A percentile compares a stretch with the other conserved stretches of the same genome.
phyloP scores from a whole-genome alignment of 2,113 vertebrate genomes.

The Sylvia atricapilla region DNA sequence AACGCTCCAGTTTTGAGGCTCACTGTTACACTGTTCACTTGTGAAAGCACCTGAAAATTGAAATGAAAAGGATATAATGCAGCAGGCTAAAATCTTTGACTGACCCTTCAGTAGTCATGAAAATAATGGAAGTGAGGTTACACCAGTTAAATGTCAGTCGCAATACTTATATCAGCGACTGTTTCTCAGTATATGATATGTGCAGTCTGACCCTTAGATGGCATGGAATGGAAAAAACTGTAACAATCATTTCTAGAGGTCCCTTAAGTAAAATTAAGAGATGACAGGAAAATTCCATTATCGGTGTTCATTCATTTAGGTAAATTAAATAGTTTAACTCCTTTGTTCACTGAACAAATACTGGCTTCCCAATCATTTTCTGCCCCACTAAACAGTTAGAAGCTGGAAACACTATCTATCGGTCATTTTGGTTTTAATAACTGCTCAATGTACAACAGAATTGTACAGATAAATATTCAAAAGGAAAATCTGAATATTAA shows the following conservation, averaged over 20 bases:
- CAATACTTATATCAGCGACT: not conserved
- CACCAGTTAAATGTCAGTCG: not conserved
- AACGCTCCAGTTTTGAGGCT: not conserved
- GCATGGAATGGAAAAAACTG: constrained; percentile 10
- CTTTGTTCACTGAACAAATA: constrained; percentile 28
- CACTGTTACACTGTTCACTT: not conserved
- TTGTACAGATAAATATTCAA: not conserved
- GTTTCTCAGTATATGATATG: not conserved
- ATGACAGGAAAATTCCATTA: constrained; percentile 15
- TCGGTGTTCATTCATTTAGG: not conserved
- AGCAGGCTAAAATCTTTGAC: not conserved
- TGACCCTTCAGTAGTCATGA: not conserved
- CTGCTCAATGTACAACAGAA: not conserved
- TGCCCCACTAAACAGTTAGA: not conserved
- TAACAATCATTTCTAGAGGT: not conserved
- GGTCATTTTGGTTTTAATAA: not conserved
- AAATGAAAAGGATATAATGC: not conserved
- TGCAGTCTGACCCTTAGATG: constrained; percentile 23
- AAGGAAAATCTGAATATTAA: not conserved
- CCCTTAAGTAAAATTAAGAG: constrained; percentile 34
- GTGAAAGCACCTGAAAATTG: not conserved
- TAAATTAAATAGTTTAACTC: constrained; percentile 33
- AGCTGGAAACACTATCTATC: not conserved
- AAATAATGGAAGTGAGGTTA: not conserved
- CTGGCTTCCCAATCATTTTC: not conserved